Evolutionary conservation across 2,113 vertebrate species (phyloP).

Genomic region (Prinia subflava): DNA sequence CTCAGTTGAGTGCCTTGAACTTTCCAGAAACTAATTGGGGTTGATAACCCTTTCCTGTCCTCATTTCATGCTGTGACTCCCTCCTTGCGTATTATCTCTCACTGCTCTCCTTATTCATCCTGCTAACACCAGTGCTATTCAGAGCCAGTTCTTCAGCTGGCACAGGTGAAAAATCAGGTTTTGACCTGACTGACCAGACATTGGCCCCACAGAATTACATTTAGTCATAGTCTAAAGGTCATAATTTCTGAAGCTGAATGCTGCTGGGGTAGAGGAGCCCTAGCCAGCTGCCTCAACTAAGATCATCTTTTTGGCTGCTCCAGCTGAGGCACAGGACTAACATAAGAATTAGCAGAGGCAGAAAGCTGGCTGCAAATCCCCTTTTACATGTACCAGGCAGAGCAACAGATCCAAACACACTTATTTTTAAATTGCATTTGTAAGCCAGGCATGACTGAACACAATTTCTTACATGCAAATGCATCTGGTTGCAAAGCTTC

Average conservation of each 20-base stretch:
- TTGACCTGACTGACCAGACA: not conserved
- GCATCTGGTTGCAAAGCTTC: constrained; percentile 34
- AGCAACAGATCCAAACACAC: constrained; percentile 13
- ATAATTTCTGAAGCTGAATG: not conserved
- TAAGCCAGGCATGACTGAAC: constrained; percentile 35
- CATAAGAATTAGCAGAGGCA: not conserved
- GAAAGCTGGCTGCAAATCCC: constrained; percentile 27
- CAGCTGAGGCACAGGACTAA: not conserved
- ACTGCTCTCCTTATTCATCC: not conserved
- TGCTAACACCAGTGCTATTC: not conserved
- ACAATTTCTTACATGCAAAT: constrained; percentile 23
- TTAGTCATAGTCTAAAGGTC: not conserved
- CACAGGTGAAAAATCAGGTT: not conserved
- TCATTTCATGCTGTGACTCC: not conserved
- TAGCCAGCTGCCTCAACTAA: not conserved
- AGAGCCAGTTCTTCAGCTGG: not conserved
- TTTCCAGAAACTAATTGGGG: not conserved
- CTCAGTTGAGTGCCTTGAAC: not conserved
- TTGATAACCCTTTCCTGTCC: not conserved
- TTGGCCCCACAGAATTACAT: not conserved
- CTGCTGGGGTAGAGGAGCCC: not conserved
- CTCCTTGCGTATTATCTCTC: not conserved
- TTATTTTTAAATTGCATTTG: constrained; percentile 13
- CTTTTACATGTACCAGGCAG: constrained; percentile 9
- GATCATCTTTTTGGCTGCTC: constrained; percentile 10